A percentile compares a stretch with the other conserved stretches of the same genome.
These are phyloP conservation scores for Hormaphis cornu DNA, from an alignment of 1,140 invertebrate genomes.

Conservation along the genomic window DNA sequence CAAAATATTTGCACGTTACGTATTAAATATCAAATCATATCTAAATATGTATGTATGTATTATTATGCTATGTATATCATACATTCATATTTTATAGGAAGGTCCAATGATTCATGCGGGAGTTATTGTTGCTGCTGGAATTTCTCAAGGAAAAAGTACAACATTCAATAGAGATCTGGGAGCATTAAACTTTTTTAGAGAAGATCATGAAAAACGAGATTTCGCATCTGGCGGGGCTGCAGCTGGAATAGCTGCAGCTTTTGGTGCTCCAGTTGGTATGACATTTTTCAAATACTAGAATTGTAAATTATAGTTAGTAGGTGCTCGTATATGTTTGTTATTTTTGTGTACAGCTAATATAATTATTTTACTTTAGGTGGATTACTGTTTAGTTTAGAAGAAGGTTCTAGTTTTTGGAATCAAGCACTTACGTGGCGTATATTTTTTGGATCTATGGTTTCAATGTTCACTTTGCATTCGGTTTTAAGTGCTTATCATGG, in stretches of 20 bases:
- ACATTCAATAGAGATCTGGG: slow-evolving; percentile 77
- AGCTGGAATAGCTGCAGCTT: slow-evolving; percentile 91
- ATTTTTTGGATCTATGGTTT: slow-evolving; percentile 94
- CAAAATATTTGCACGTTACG: too few relatives aligned
- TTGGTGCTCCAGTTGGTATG: slow-evolving; percentile 88
- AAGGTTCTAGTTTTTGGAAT: slow-evolving; percentile 98
- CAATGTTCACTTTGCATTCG: slow-evolving; percentile 89
- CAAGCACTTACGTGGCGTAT: slow-evolving; percentile 95
- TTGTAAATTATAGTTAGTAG: not conserved
- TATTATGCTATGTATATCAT: not conserved
- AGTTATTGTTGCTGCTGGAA: slow-evolving; percentile 89
- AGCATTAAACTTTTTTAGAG: slow-evolving; percentile 83
- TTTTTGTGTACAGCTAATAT: slow-evolving; percentile 20
- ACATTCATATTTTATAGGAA: slow-evolving; percentile 56
- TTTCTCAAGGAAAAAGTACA: slow-evolving; percentile 94
- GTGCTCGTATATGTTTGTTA: too few relatives aligned
- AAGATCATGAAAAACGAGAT: slow-evolving; percentile 96
- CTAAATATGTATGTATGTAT: too few relatives aligned
- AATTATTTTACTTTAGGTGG: slow-evolving; percentile 56
- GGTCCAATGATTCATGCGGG: slow-evolving; percentile 99
- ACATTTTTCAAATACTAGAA: slow-evolving; percentile 16
- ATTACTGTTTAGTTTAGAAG: slow-evolving; percentile 93
- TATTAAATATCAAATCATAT: too few relatives aligned
- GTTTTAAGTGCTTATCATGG: slow-evolving; percentile 83
- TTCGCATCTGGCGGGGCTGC: slow-evolving; percentile 97